Evolutionary conservation across 2,888 invertebrate species (phyloP), one percentile per base, ranked within the genome.

Genomic region (Enchytraeus crypticus): DNA sequence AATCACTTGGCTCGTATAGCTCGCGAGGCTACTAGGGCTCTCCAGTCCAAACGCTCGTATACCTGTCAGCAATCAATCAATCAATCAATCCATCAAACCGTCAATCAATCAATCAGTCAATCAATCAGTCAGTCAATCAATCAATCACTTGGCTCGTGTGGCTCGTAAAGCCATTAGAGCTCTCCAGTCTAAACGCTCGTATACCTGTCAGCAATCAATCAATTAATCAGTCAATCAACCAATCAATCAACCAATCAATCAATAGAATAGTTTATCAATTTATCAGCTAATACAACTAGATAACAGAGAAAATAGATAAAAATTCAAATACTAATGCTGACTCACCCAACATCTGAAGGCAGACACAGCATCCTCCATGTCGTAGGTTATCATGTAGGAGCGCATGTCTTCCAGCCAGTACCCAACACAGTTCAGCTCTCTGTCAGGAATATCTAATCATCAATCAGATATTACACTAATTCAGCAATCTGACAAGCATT

Each of bases 351-450:
- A 97, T 71, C 95, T 86, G 78, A 93, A 97, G 77, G 88, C 90
- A 2, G 92, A 92, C 73, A 91, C 88, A 0, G 96, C 91, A 82
- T 97, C 96, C 71, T 95, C 83, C 75, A 92, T 92, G 77, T 97
- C 96, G 77, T 89, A 93, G 0, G 96, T 97, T 60, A 97, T 89
- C 49, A 97, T 81, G 79, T 96, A 96, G 0, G 96, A 96, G 77
- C 90, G 91, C 43, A 96, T 84, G 82, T 97, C 96, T 78, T 97
- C 96, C 79, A 95, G 92, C 92, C 95, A 97, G 79, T 85, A 96
- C 0, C 95, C 96, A 71, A 97, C 92, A 76, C 97, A 97, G 76
- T 92, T 92, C 88, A 97, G 88, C 77, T 86, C 88, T 75, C 93
- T 92, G 83, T 97, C 96, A 1, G 95, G 92, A 76, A 91, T 90